Evolutionary conservation across 2,113 vertebrate species (phyloP), one percentile per base, ranked within the genome.

Genomic region (Oophaga pumilio): DNA sequence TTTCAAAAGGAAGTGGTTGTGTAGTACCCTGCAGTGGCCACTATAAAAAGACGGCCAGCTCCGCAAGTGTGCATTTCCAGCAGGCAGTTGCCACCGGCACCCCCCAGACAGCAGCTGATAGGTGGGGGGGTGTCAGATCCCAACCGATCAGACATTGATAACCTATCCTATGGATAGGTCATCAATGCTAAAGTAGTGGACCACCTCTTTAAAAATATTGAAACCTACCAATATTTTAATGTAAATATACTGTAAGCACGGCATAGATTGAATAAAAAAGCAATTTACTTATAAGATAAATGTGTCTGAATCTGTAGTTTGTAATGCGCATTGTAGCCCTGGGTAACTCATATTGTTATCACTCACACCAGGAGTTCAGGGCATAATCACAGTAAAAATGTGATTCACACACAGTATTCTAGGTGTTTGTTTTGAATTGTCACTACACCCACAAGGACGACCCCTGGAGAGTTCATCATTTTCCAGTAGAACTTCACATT

Each of bases 401-500:
- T 43, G 28, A 43, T 10, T 43, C 69, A 49, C 28, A n/a, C 28
- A 20, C 33, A 73, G 69, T 20, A 20, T 18, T 49, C 28, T 50
- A 74, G 71, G 15, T 74, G 17, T 24, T 43, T 8, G 20, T 74
- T 49, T 43, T 50, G 17, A 50, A 12, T 49, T 49, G 71, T 74
- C 71, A 20, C 71, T 50, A 50, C 71, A 74, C 33, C 28, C 14
- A 33, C 28, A 73, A 43, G 69, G 24, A 73, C 1, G 69, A 73
- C 69, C 71, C 71, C 71, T 74, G 71, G 17, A 11, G 71, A 50
- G 71, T 22, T 50, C 71, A 74, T 74, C 43, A 74, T 74, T 22
- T 74, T 43, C 28, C 69, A 73, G 33, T 2, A 43, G 69, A 73
- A 20, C 69, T 73, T 50, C 18, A 49, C 18, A 50, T 22, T 5